Conservation (phyloP, 2,888 invertebrate species). For the Synanthedon andrenaeformis region DNA sequence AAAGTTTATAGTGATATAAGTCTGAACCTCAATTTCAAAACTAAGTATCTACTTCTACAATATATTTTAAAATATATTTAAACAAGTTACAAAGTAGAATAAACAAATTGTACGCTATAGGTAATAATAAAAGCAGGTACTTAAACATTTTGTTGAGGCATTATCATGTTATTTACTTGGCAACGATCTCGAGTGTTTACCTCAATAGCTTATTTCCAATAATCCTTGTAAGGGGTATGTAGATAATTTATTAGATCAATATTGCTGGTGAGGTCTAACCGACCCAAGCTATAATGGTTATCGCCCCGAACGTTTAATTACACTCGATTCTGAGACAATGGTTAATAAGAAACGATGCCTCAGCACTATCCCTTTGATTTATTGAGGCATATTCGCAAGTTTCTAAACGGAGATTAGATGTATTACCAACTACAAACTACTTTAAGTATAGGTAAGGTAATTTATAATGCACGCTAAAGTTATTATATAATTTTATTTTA, state of each 20-base stretch:
- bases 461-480: neutral
- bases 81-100: too few relatives aligned
- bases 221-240: slow-evolving; percentile 34
- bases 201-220: slow-evolving; percentile 40
- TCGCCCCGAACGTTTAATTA: slow-evolving; percentile 53
- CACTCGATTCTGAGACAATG: slow-evolving; percentile 57
- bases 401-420: slow-evolving; percentile 41
- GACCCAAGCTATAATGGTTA: slow-evolving; percentile 50
- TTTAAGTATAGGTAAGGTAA: slow-evolving; percentile 20
- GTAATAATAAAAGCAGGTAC: too few relatives aligned
- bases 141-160: too few relatives aligned
- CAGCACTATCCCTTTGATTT: slow-evolving; percentile 56
- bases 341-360: slow-evolving; percentile 63
- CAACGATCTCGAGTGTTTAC: slow-evolving; percentile 13
- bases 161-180: too few relatives aligned
- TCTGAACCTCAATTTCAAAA: too few relatives aligned
- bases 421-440: slow-evolving; percentile 42
- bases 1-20: too few relatives aligned
- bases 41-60: too few relatives aligned
- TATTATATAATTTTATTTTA: too few relatives aligned
- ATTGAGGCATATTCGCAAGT: slow-evolving; percentile 44
- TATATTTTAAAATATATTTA: too few relatives aligned
- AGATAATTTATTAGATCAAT: slow-evolving; percentile 64
- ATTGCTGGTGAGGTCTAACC: slow-evolving; percentile 45
- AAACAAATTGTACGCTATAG: too few relatives aligned